A percentile compares a stretch with the other conserved stretches of the same genome.
These are phyloP conservation scores for Apoderus coryli DNA, from an alignment of 2,888 invertebrate species.

Conservation along the genomic window DNA sequence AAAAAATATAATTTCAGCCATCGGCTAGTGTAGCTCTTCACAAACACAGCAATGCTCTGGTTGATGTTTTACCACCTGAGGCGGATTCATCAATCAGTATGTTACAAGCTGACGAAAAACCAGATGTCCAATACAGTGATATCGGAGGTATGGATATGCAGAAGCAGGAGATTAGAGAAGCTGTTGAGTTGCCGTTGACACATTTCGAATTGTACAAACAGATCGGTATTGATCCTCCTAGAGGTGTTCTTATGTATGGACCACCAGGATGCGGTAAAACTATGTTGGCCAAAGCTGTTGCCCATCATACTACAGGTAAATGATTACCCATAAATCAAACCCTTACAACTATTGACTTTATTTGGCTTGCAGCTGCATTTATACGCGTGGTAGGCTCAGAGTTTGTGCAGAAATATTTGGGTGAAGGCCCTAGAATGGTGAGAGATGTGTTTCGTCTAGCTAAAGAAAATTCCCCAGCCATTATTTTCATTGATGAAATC, in stretches of 20 bases:
- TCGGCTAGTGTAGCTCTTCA: slow-evolving; percentile 97
- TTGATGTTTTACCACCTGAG: slow-evolving; percentile 97
- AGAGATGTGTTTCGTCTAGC: slow-evolving; percentile 97
- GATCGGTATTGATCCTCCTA: slow-evolving; percentile 95
- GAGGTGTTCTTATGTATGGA: slow-evolving; percentile 86
- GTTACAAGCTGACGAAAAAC: slow-evolving; percentile 96
- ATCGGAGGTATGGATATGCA: slow-evolving; percentile 99
- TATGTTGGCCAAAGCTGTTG: slow-evolving; percentile 98
- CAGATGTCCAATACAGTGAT: slow-evolving; percentile 92
- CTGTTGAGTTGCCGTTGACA: slow-evolving; percentile 93
- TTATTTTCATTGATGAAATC: slow-evolving; percentile 99
- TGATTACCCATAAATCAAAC: too few species aligned
- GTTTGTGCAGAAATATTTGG: slow-evolving; percentile 98
- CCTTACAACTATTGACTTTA: neutral
- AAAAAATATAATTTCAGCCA: too few species aligned
- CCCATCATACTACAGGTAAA: slow-evolving; percentile 89
- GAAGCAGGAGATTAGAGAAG: slow-evolving; percentile 97
- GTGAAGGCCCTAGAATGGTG: slow-evolving; percentile 99
- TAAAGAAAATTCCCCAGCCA: slow-evolving; percentile 98
- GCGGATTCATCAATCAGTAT: slow-evolving; percentile 97
- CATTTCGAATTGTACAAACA: slow-evolving; percentile 98
- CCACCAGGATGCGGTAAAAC: slow-evolving; percentile 99
- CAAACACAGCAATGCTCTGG: slow-evolving; percentile 99
- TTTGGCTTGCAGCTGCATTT: slow-evolving; percentile 64
- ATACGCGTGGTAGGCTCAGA: slow-evolving; percentile 98